A percentile compares a stretch with the other conserved stretches of the same genome.
Conservation (phyloP, 2,113 vertebrate species). For the Poicephalus gulielmi region DNA sequence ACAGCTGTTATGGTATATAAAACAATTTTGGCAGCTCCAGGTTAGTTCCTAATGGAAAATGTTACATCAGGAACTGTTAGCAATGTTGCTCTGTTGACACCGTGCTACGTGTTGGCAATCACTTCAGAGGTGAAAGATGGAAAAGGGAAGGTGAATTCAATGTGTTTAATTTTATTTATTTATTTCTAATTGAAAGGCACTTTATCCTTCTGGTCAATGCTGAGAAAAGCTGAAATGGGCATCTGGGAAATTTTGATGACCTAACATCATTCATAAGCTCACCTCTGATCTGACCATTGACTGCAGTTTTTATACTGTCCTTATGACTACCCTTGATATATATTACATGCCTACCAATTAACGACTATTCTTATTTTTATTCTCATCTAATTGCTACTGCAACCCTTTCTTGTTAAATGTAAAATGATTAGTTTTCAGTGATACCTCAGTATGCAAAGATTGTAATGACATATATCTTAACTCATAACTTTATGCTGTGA, state of each 20-base stretch:
- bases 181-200: neutral
- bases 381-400: neutral
- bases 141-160: neutral
- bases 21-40: neutral
- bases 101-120: neutral
- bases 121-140: neutral
- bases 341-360: neutral
- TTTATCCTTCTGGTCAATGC: neutral
- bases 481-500: constrained; percentile 45
- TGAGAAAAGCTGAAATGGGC: neutral
- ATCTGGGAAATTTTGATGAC: neutral
- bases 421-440: constrained; percentile 28
- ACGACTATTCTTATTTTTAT: constrained; percentile 4
- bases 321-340: neutral
- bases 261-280: neutral
- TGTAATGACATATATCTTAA: constrained; percentile 61
- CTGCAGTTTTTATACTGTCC: neutral
- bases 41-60: constrained; percentile 10
- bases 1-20: neutral
- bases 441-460: constrained; percentile 28
- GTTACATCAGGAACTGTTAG: neutral
- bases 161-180: neutral
- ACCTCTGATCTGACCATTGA: neutral
- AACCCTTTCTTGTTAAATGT: neutral
- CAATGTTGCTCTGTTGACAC: neutral